Conservation (phyloP, 2,113 vertebrate species). For the Urocitellus parryii region DNA sequence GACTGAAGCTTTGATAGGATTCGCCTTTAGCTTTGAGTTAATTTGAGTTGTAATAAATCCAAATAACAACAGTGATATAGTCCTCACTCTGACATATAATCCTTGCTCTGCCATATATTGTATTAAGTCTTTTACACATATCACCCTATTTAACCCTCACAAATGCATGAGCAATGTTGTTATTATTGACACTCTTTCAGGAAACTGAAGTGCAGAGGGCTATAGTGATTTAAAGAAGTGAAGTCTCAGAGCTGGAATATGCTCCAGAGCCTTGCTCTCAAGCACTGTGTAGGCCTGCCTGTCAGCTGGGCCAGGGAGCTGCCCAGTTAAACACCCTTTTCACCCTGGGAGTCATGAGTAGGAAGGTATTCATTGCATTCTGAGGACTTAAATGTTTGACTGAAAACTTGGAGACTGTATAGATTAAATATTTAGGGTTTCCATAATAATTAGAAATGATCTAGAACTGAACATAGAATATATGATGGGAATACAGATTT, state of each 20-base stretch:
- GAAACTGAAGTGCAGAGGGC: background rate
- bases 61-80: background rate
- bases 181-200: background rate
- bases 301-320: background rate
- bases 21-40: constrained; percentile 28
- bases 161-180: background rate
- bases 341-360: background rate
- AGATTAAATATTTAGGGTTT: background rate
- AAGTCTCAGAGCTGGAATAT: background rate
- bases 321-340: background rate
- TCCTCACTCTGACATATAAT: background rate
- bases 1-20: background rate
- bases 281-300: background rate
- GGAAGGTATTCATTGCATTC: background rate
- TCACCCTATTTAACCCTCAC: background rate
- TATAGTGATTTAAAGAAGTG: background rate
- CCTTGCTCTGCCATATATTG: background rate
- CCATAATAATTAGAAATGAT: background rate
- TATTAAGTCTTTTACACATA: background rate
- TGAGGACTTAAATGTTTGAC: constrained; percentile 28
- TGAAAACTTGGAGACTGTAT: background rate
- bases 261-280: background rate
- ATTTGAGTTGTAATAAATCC: constrained; percentile 1
- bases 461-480: constrained; percentile 7
- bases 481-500: background rate